These are phyloP conservation scores for Ferdinandea cuprea DNA, from an alignment of 2,888 invertebrate genomes.

Conservation along the genomic window DNA sequence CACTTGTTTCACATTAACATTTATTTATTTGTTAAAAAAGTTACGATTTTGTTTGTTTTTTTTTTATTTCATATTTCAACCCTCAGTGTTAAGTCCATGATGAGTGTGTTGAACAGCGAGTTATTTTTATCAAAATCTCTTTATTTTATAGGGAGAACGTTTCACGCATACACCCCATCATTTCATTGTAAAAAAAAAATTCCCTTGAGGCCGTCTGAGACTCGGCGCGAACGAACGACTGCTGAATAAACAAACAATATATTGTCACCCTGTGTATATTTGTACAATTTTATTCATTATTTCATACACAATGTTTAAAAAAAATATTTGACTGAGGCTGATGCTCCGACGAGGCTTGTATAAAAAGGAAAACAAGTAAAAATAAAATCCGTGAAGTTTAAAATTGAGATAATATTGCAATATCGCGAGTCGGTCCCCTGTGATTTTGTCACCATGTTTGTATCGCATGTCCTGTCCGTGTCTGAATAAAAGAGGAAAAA, in stretches of 20 bases:
- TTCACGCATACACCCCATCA: constrained; percentile 45
- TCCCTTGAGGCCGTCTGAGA: constrained; percentile 33
- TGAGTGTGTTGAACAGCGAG: constrained; percentile 53
- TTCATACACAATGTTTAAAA: constrained; percentile 8
- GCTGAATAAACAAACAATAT: constrained; percentile 69
- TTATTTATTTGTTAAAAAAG: constrained; percentile 73
- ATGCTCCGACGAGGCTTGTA: constrained; percentile 35
- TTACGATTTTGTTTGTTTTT: constrained; percentile 30
- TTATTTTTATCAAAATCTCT: constrained; percentile 53
- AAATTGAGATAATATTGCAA: constrained; percentile 68
- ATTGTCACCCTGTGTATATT: constrained; percentile 51
- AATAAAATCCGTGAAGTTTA: constrained; percentile 53
- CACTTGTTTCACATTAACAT: constrained; percentile 79
- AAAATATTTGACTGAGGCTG: constrained; percentile 9
- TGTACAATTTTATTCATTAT: constrained; percentile 54
- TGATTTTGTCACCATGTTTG: constrained; percentile 43
- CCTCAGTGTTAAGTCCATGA: constrained; percentile 54
- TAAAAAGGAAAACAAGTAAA: constrained; percentile 37
- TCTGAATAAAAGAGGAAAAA: constrained; percentile 1
- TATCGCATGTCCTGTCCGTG: constrained; percentile 15
- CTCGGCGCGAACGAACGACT: constrained; percentile 42
- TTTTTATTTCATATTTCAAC: constrained; percentile 49
- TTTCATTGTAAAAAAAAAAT: constrained; percentile 47
- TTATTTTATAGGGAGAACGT: constrained; percentile 33
- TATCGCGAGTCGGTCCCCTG: constrained; percentile 42